Evolutionary conservation across 2,113 vertebrate species (phyloP).

Genomic region (Colossoma macropomum): DNA sequence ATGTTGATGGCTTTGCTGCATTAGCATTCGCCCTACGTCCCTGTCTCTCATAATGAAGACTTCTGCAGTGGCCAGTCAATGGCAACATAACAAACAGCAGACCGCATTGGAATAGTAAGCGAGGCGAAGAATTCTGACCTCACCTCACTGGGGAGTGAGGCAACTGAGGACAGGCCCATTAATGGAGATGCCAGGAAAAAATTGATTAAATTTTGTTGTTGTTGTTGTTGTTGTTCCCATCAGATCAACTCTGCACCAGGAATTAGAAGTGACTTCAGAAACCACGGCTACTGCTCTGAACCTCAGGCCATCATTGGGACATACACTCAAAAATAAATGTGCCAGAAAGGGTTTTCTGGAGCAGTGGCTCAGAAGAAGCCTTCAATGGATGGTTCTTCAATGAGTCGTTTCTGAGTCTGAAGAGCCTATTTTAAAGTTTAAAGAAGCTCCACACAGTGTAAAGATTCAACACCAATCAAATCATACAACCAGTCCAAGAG

Average conservation of each 20-base stretch:
- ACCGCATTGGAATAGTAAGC: constrained; percentile 31
- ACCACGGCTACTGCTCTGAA: background rate
- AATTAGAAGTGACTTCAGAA: background rate
- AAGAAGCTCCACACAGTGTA: no score
- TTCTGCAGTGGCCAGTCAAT: constrained; percentile 52
- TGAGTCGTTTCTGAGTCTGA: no score
- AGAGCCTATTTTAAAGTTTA: no score
- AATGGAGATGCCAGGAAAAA: constrained; percentile 8
- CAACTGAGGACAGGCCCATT: background rate
- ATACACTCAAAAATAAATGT: no score
- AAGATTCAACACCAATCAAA: no score
- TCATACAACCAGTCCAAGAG: no score
- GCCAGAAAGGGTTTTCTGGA: no score
- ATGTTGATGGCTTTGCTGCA: constrained; percentile 36
- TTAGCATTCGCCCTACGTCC: constrained; percentile 51
- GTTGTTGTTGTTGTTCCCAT: background rate
- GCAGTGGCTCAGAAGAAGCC: no score
- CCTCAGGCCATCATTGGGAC: background rate
- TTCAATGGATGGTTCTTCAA: no score
- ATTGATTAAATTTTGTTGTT: background rate
- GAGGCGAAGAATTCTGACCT: constrained; percentile 16
- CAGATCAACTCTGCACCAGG: background rate
- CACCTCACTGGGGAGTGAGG: constrained; percentile 24
- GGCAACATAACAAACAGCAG: constrained; percentile 45
- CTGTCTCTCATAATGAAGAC: constrained; percentile 53